phyloP scores from a whole-genome alignment of 2,113 vertebrate species.

The Atlantisia rogersi region DNA sequence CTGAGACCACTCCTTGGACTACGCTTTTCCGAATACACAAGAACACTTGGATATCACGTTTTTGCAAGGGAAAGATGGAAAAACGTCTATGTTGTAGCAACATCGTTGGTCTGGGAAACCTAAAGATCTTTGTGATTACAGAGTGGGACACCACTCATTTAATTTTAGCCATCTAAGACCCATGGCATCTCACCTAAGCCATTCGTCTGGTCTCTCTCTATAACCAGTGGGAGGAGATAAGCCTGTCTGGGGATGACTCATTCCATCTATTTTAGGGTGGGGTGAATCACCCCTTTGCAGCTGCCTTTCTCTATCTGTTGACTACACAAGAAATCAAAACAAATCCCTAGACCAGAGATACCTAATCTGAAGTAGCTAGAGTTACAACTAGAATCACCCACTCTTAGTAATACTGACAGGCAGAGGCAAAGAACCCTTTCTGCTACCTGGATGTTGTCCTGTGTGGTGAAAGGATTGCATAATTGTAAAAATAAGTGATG shows the following conservation, averaged over 20 bases:
- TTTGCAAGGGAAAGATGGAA: background rate
- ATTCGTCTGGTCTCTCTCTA: constrained; percentile 37
- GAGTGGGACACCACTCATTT: background rate
- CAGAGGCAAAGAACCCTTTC: background rate
- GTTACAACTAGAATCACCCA: background rate
- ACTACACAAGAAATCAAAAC: constrained; percentile 38
- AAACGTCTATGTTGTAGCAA: background rate
- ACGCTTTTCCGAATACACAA: background rate
- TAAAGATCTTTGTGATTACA: background rate
- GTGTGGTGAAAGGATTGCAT: background rate
- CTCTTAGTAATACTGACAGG: background rate
- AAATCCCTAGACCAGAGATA: background rate
- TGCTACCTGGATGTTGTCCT: background rate
- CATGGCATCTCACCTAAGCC: constrained; percentile 41
- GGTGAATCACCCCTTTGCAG: constrained; percentile 62
- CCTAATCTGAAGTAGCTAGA: constrained; percentile 8
- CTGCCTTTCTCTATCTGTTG: constrained; percentile 42
- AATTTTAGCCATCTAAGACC: constrained; percentile 38
- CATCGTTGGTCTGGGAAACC: background rate
- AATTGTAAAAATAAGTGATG: background rate
- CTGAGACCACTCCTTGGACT: background rate
- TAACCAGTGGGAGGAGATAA: constrained; percentile 56
- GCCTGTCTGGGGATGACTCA: constrained; percentile 59
- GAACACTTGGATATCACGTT: background rate
- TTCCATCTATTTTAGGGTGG: constrained; percentile 54